Percentiles rank a stretch among this genome's conserved stretches.
phyloP scores from a whole-genome alignment of 2,113 vertebrate species.

The Ciconia stormi region DNA sequence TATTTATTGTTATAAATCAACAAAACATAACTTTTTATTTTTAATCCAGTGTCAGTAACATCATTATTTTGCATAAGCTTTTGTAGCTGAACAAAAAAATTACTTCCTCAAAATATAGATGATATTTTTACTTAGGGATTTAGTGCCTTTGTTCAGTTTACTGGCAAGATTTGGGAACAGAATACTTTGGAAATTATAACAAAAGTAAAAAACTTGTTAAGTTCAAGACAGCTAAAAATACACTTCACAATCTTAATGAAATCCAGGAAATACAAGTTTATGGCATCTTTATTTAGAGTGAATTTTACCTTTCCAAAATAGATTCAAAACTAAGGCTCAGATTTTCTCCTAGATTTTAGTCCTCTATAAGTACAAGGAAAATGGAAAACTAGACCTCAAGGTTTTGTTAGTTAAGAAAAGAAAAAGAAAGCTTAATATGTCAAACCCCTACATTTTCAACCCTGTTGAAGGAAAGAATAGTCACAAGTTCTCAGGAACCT shows the following conservation, averaged over 20 bases:
- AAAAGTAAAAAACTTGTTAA: neutral
- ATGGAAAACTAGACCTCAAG: neutral
- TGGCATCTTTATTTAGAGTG: neutral
- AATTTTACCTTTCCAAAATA: neutral
- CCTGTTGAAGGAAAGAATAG: neutral
- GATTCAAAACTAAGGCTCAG: neutral
- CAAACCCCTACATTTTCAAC: neutral
- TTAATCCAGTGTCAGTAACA: neutral
- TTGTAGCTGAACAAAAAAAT: neutral
- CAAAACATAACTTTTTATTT: neutral
- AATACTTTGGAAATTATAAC: neutral
- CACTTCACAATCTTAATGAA: neutral
- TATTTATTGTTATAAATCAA: neutral
- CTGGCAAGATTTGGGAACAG: neutral
- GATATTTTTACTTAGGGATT: neutral
- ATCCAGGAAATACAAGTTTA: neutral
- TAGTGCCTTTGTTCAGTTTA: neutral
- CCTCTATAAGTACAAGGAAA: neutral
- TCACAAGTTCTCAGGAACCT: neutral
- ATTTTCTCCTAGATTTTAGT: neutral
- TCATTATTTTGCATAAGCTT: neutral
- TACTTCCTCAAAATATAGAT: neutral
- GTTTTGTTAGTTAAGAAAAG: neutral
- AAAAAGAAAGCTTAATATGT: neutral
- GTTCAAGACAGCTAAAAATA: neutral